These are phyloP conservation scores for Drosophila birchii DNA, from an alignment of 2,888 invertebrate genomes.

Conservation along the genomic window DNA sequence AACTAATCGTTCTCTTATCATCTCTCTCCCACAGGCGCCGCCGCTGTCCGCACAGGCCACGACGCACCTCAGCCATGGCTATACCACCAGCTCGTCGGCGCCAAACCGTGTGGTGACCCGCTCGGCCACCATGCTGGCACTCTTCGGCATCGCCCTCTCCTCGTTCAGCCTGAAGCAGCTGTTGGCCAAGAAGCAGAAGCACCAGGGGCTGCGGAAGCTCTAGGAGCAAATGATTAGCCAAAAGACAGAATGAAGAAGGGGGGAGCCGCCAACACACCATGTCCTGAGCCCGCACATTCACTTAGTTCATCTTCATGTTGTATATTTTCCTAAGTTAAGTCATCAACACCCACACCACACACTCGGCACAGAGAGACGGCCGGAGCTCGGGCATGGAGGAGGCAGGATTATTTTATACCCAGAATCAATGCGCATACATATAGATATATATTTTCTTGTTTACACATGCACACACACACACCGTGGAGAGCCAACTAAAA, in stretches of 20 bases:
- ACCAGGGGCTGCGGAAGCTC: conserved; percentile 75
- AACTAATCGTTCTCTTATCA: conserved; percentile 2
- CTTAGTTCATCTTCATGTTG: conserved; percentile 27
- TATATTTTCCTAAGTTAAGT: conserved; percentile 51
- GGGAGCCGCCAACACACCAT: conserved; percentile 12
- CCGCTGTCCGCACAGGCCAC: conserved; percentile 66
- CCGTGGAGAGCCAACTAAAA: conserved; percentile 60
- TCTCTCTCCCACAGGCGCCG: conserved; percentile 57
- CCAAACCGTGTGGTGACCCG: conserved; percentile 86
- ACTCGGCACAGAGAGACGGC: conserved; percentile 7
- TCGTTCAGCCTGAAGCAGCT: conserved; percentile 88
- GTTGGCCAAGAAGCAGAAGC: conserved; percentile 84
- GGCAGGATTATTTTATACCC: conserved; percentile 17
- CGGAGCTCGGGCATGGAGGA: conserved; percentile 21
- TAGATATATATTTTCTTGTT: conserved; percentile 19
- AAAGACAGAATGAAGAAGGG: conserved; percentile 1
- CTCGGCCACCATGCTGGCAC: conserved; percentile 87
- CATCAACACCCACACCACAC: conserved; percentile 10
- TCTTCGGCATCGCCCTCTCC: conserved; percentile 87
- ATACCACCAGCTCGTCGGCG: conserved; percentile 72
- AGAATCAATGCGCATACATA: conserved; percentile 28
- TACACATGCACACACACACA: conserved; percentile 37
- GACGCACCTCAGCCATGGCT: conserved; percentile 64
- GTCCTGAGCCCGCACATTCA: conserved; percentile 25
- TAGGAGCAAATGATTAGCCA: conserved; percentile 51